phyloP scores from a whole-genome alignment of 2,888 invertebrate genomes.

The Conomelus anceps region DNA sequence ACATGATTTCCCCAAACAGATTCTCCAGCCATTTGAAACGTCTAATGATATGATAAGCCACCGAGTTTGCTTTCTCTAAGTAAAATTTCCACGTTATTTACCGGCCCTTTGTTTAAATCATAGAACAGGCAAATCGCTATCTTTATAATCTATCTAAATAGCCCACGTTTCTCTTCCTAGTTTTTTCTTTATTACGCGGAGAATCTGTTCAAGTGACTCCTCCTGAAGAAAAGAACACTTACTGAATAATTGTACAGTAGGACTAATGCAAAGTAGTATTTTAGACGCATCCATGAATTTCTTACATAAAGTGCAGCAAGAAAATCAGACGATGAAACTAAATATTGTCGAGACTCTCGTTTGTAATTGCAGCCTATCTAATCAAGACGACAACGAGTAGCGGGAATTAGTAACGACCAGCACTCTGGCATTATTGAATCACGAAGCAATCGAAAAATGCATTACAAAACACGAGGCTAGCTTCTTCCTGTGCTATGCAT shows the following conservation, averaged over 20 bases:
- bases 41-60: not conserved
- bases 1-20: not conserved
- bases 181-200: not conserved
- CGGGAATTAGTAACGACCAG: too few relatives aligned
- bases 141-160: not conserved
- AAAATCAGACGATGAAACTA: not conserved
- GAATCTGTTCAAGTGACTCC: not conserved
- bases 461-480: not conserved
- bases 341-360: not conserved
- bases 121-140: not conserved
- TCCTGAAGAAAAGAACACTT: not conserved
- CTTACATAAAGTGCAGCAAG: not conserved
- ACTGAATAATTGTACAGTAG: not conserved
- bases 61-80: not conserved
- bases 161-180: not conserved
- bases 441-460: not conserved
- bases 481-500: not conserved
- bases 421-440: not conserved
- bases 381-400: not conserved
- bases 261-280: not conserved
- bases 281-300: not conserved
- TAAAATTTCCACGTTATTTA: not conserved
- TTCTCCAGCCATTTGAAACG: not conserved
- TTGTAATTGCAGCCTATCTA: not conserved
- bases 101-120: not conserved